phyloP scores from a whole-genome alignment of 2,113 vertebrate genomes.

The Aspiorhynchus laticeps region DNA sequence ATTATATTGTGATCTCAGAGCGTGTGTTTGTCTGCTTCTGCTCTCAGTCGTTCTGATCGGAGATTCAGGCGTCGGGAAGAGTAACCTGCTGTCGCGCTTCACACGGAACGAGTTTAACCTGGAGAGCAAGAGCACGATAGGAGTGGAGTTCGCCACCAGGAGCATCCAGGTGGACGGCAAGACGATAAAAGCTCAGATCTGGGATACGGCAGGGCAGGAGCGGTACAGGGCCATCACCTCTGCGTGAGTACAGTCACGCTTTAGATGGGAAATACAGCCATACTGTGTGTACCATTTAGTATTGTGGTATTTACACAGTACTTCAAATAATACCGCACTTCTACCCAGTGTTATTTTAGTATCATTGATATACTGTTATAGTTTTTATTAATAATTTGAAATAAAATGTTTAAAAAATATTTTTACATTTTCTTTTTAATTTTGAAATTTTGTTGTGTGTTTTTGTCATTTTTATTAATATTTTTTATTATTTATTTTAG shows the following conservation, averaged over 20 bases:
- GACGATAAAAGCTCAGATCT: constrained; percentile 99
- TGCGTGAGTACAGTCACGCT: constrained; percentile 79
- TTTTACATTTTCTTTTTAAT: too few species aligned
- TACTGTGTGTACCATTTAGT: background rate
- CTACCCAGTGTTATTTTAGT: background rate
- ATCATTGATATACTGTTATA: background rate
- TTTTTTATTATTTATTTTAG: background rate
- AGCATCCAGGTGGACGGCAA: constrained; percentile 98
- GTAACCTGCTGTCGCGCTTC: constrained; percentile 86
- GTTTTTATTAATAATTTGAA: background rate
- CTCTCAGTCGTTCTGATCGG: constrained; percentile 84
- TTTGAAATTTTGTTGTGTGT: background rate
- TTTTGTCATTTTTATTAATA: background rate
- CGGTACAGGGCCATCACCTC: constrained; percentile 98
- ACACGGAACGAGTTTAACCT: constrained; percentile 98
- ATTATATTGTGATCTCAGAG: background rate
- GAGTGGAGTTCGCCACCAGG: constrained; percentile 96
- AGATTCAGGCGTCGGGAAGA: constrained; percentile 80
- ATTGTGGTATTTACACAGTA: background rate
- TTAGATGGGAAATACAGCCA: background rate
- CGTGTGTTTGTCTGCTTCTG: constrained; percentile 29
- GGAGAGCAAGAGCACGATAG: constrained; percentile 98
- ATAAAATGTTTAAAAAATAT: too few species aligned
- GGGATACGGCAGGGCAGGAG: constrained; percentile 97
- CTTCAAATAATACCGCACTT: background rate